Evolutionary conservation across 2,797 vertebrate species (phyloP).

Genomic region (Hyperoplus immaculatus): DNA sequence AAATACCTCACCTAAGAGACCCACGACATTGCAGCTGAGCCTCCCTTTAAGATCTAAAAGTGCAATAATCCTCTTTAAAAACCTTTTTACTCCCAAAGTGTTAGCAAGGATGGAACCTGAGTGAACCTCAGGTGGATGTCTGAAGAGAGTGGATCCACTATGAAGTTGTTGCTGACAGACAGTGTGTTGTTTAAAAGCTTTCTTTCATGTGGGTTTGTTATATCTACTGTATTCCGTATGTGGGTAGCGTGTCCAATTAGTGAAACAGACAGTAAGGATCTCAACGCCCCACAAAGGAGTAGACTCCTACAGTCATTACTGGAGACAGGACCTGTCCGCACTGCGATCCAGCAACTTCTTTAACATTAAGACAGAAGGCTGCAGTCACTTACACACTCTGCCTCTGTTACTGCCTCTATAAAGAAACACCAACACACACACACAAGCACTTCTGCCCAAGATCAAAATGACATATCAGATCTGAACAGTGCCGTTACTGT

Average conservation of each 20-base stretch:
- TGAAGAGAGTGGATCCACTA: conserved; percentile 45
- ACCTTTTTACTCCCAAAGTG: conserved; percentile 61
- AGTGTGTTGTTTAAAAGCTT: conserved; percentile 54
- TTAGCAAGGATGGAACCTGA: conserved; percentile 61
- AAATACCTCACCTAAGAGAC: conserved; percentile 59
- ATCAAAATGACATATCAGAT: conserved; percentile 9
- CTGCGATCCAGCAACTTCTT: conserved; percentile 45
- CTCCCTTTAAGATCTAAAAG: conserved; percentile 69
- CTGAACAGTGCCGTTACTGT: conserved; percentile 10
- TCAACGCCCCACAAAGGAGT: conserved; percentile 33
- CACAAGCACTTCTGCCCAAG: background rate
- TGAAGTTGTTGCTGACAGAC: conserved; percentile 61
- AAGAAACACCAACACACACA: conserved; percentile 20
- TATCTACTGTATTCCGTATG: conserved; percentile 44
- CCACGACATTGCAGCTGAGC: conserved; percentile 58
- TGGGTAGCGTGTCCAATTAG: conserved; percentile 63
- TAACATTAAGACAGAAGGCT: conserved; percentile 50
- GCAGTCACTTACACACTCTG: conserved; percentile 29
- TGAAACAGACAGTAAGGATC: conserved; percentile 53
- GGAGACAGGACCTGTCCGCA: conserved; percentile 55
- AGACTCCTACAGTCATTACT: conserved; percentile 55
- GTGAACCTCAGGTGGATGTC: conserved; percentile 62
- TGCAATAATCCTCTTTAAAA: conserved; percentile 75
- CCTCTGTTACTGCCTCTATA: conserved; percentile 10
- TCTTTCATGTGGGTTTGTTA: conserved; percentile 54